Conservation (phyloP, 2,797 vertebrate genomes). For the Lutjanus argentimaculatus region DNA sequence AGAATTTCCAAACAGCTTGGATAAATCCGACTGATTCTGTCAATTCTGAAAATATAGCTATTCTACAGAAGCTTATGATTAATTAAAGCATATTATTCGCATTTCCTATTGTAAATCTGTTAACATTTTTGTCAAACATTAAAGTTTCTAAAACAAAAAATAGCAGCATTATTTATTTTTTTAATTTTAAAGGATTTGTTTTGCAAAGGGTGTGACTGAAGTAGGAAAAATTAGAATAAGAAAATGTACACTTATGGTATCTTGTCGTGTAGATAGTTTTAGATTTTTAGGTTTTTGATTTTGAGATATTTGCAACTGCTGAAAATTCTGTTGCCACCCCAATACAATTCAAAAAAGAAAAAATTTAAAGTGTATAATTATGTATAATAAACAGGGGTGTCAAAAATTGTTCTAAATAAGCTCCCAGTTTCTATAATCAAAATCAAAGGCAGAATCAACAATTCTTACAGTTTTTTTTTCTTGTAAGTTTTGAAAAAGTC, state of each 20-base stretch:
- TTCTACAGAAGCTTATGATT: neutral
- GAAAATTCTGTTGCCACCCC: neutral
- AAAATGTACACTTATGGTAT: neutral
- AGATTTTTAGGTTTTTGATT: neutral
- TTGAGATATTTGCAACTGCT: neutral
- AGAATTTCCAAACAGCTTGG: too few species aligned
- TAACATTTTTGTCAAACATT: neutral
- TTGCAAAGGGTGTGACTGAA: neutral
- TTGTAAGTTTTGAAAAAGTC: too few species aligned
- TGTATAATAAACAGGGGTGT: too few species aligned
- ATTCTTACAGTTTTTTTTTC: too few species aligned
- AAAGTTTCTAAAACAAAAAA: neutral
- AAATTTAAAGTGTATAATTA: too few species aligned
- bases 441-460: too few species aligned
- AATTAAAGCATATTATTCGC: neutral
- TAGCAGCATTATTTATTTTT: too few species aligned
- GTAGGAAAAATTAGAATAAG: neutral
- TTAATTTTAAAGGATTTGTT: neutral
- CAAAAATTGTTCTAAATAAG: too few species aligned
- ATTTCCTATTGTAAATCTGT: neutral
- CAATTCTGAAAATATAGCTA: neutral
- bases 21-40: too few species aligned
- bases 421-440: too few species aligned
- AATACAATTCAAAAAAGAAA: too few species aligned
- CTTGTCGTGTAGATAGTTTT: too few species aligned